Evolutionary conservation across 2,113 vertebrate genomes (phyloP).

Genomic region (Rhynchopsitta pachyrhyncha): DNA sequence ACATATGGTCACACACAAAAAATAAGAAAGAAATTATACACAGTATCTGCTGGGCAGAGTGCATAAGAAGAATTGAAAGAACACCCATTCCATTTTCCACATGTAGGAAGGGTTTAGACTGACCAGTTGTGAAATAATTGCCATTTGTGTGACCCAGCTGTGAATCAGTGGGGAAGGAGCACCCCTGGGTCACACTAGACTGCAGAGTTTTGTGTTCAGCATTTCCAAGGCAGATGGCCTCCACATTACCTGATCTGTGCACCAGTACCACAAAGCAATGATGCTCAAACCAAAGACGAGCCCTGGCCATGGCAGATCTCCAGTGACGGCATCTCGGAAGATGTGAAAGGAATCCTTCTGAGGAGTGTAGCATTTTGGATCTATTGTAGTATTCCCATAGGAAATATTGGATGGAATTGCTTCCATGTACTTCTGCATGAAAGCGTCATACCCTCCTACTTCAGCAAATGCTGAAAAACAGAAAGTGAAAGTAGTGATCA

Average conservation of each 20-base stretch:
- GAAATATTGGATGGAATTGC: slow-evolving; percentile 73
- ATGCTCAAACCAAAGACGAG: slow-evolving; percentile 88
- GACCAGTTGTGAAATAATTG: neutral
- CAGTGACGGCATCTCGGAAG: slow-evolving; percentile 82
- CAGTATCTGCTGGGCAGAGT: neutral
- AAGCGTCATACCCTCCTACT: slow-evolving; percentile 85
- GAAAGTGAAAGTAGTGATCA: neutral
- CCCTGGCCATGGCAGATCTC: slow-evolving; percentile 93
- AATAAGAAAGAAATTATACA: neutral
- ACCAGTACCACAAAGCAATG: slow-evolving; percentile 92
- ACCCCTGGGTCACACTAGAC: no score
- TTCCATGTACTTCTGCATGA: slow-evolving; percentile 83
- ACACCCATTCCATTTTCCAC: neutral
- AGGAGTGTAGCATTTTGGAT: slow-evolving; percentile 79
- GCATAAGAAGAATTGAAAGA: neutral
- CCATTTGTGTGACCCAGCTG: neutral
- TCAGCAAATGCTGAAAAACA: slow-evolving; percentile 81
- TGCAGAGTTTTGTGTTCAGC: neutral
- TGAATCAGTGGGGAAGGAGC: neutral
- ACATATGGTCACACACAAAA: neutral
- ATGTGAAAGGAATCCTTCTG: slow-evolving; percentile 87
- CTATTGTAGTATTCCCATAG: neutral
- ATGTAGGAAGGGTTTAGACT: neutral
- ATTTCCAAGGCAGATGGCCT: neutral
- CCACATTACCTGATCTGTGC: slow-evolving; percentile 90